These are phyloP conservation scores for Labeo rohita DNA, from an alignment of 2,113 vertebrate genomes.

Conservation along the genomic window DNA sequence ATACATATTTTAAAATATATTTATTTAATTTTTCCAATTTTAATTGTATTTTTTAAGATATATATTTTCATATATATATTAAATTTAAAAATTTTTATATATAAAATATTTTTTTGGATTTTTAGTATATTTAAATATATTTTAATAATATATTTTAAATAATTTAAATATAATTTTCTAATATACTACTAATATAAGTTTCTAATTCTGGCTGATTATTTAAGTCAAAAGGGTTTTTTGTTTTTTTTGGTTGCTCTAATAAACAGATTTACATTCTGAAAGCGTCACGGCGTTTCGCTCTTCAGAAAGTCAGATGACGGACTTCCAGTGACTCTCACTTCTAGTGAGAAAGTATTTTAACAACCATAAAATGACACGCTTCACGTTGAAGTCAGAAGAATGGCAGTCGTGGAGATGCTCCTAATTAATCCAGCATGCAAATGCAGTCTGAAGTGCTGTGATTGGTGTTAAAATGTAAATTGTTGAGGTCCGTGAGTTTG, in stretches of 20 bases:
- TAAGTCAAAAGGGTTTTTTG: not conserved
- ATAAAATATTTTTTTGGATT: no score
- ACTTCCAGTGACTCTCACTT: not conserved
- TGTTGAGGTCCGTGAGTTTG: not conserved
- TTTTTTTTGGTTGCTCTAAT: not conserved
- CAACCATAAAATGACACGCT: not conserved
- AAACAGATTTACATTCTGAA: not conserved
- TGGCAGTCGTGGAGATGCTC: not conserved
- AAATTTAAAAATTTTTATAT: no score
- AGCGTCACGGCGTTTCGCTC: not conserved
- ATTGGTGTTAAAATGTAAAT: not conserved
- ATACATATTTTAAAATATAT: no score
- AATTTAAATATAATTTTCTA: no score
- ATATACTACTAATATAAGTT: no score
- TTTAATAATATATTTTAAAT: no score
- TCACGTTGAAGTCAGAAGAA: not conserved
- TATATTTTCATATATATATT: no score
- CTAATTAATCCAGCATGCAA: slow-evolving; percentile 20
- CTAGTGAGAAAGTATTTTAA: not conserved
- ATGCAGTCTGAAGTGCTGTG: not conserved
- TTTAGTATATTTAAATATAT: no score
- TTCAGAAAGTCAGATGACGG: not conserved
- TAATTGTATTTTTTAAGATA: no score
- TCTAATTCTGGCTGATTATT: not conserved
- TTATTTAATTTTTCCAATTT: no score